Conservation (phyloP, 1,140 invertebrate genomes). For the Tetramorium simillimum region DNA sequence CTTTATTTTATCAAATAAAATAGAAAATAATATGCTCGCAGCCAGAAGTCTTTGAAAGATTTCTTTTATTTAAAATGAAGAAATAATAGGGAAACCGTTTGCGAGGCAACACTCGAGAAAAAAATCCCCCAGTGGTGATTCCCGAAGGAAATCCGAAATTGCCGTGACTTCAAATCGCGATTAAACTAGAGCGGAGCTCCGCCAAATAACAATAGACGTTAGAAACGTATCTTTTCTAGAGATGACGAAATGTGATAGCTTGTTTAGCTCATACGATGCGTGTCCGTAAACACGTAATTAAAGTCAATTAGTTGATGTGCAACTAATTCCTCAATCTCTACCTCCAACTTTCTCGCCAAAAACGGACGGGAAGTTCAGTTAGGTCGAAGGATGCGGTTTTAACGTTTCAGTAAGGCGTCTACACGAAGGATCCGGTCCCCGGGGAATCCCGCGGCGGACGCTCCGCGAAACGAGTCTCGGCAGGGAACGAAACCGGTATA, state of each 20-base stretch:
- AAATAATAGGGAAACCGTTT: no score
- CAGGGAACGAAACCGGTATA: constrained; percentile 12
- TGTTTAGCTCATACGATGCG: constrained; percentile 27
- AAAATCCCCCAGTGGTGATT: background rate
- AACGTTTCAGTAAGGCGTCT: background rate
- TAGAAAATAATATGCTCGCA: no score
- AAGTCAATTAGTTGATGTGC: constrained; percentile 27
- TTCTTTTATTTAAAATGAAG: no score
- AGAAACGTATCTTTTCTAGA: constrained; percentile 6
- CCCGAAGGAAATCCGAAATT: background rate
- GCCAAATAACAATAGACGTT: background rate
- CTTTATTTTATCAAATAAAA: no score
- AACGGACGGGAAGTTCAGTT: background rate
- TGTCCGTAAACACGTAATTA: constrained; percentile 23
- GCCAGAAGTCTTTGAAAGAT: no score
- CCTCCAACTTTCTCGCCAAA: background rate
- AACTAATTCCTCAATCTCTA: background rate
- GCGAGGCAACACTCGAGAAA: background rate
- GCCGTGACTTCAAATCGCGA: background rate
- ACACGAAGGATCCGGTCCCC: background rate
- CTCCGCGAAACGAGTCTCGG: background rate
- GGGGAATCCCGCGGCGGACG: constrained; percentile 9
- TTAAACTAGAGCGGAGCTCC: background rate
- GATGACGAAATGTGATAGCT: constrained; percentile 11
- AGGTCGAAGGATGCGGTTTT: background rate